phyloP scores from a whole-genome alignment of 2,888 invertebrate species.

The Ashinkailepas kermadecensis region DNA sequence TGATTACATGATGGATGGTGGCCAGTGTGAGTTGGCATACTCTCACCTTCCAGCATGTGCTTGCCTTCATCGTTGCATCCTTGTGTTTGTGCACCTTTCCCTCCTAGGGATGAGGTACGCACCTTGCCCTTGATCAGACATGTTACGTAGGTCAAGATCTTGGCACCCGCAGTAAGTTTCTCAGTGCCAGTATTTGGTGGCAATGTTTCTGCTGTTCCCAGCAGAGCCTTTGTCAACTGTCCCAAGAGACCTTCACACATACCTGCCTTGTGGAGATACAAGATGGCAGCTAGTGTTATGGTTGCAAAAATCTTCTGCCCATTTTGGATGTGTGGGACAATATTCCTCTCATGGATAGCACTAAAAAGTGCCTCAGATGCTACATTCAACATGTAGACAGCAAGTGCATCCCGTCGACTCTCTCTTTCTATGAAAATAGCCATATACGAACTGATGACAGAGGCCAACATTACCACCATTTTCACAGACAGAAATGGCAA shows the following conservation, averaged over 20 bases:
- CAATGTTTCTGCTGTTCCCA: not conserved
- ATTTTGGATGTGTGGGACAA: not conserved
- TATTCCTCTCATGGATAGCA: not conserved
- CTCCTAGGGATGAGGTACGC: not conserved
- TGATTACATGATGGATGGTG: not conserved
- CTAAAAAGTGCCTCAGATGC: constrained; percentile 2
- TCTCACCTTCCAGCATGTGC: too few relatives aligned
- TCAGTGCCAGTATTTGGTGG: not conserved
- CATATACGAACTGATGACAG: not conserved
- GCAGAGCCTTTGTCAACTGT: not conserved
- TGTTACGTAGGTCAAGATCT: not conserved
- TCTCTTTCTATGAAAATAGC: not conserved
- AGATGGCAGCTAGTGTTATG: not conserved
- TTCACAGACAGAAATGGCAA: not conserved
- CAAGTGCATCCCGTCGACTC: not conserved
- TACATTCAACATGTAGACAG: constrained; percentile 9
- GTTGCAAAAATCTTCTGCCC: not conserved
- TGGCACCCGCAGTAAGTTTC: not conserved
- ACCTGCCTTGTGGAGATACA: not conserved
- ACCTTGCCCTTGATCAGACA: not conserved
- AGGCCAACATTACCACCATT: not conserved
- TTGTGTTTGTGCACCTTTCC: too few relatives aligned
- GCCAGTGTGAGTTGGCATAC: not conserved
- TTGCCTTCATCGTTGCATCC: too few relatives aligned
- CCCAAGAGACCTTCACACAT: not conserved